Evolutionary conservation across 1,140 invertebrate species (phyloP).

Genomic region (Druon quercuslanigerum): DNA sequence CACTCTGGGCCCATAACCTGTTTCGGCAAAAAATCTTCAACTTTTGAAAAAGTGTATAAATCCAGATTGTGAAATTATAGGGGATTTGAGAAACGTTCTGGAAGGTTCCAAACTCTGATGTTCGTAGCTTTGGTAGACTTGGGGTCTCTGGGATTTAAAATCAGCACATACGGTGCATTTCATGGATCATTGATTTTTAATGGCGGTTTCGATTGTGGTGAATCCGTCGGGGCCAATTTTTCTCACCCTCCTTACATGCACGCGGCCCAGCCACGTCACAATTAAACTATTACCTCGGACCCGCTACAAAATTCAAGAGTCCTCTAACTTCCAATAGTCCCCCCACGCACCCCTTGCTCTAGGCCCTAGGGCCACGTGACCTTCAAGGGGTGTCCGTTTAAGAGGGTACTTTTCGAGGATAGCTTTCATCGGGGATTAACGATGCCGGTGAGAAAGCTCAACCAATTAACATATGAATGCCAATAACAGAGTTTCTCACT

Average conservation of each 20-base stretch:
- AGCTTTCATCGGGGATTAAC: slow-evolving; percentile 39
- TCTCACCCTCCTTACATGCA: slow-evolving; percentile 36
- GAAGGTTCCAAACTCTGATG: neutral
- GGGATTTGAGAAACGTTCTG: no score
- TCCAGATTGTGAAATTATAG: no score
- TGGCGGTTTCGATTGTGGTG: slow-evolving; percentile 34
- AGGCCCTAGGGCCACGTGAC: slow-evolving; percentile 32
- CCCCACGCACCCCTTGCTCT: neutral
- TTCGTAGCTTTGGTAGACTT: slow-evolving; percentile 21
- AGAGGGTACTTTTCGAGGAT: slow-evolving; percentile 37
- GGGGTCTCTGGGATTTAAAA: slow-evolving; percentile 6
- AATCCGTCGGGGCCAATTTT: slow-evolving; percentile 7
- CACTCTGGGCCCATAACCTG: slow-evolving; percentile 5
- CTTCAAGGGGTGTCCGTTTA: slow-evolving; percentile 44
- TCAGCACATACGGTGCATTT: slow-evolving; percentile 47
- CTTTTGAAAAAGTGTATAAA: neutral
- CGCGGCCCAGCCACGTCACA: slow-evolving; percentile 37
- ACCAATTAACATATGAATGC: slow-evolving; percentile 53
- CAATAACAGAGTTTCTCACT: neutral
- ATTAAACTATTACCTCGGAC: slow-evolving; percentile 51
- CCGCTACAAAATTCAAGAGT: slow-evolving; percentile 48
- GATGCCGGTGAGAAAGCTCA: slow-evolving; percentile 44
- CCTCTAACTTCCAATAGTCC: slow-evolving; percentile 42
- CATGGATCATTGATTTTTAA: slow-evolving; percentile 56
- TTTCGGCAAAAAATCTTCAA: neutral